These are phyloP conservation scores for Drosophila fuyamai DNA, from an alignment of 1,140 invertebrate species.

Conservation along the genomic window DNA sequence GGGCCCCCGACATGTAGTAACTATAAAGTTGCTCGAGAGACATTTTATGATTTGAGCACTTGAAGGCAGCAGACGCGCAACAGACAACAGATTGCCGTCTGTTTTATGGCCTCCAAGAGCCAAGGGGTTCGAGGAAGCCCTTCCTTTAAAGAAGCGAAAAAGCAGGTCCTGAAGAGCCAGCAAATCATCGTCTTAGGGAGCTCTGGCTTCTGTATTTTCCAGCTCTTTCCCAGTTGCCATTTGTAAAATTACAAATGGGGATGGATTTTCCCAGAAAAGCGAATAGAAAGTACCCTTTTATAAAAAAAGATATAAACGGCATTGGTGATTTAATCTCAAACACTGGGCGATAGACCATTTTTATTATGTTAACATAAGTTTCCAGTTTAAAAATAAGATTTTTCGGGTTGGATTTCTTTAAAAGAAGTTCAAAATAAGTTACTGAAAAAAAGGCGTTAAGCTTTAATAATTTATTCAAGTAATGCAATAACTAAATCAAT, in stretches of 20 bases:
- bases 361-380: too few species aligned
- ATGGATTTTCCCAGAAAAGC: background rate
- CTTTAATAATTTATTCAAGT: too few species aligned
- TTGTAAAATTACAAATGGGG: constrained; percentile 71
- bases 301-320: background rate
- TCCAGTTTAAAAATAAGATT: too few species aligned
- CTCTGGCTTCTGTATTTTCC: constrained; percentile 29
- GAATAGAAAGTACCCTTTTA: background rate
- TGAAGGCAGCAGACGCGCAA: constrained; percentile 77
- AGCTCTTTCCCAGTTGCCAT: constrained; percentile 54
- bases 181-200: constrained; percentile 66
- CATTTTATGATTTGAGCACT: constrained; percentile 83
- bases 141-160: background rate
- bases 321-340: too few species aligned
- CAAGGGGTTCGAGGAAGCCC: constrained; percentile 2
- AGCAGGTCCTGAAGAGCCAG: constrained; percentile 25
- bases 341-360: too few species aligned
- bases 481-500: background rate
- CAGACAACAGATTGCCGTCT: constrained; percentile 80
- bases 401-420: too few species aligned
- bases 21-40: constrained; percentile 81
- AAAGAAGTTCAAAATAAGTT: too few species aligned
- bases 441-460: too few species aligned
- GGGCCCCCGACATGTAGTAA: constrained; percentile 50
- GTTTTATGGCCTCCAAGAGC: constrained; percentile 69